Conservation (phyloP, 2,797 vertebrate species). For the Rhincodon typus region DNA sequence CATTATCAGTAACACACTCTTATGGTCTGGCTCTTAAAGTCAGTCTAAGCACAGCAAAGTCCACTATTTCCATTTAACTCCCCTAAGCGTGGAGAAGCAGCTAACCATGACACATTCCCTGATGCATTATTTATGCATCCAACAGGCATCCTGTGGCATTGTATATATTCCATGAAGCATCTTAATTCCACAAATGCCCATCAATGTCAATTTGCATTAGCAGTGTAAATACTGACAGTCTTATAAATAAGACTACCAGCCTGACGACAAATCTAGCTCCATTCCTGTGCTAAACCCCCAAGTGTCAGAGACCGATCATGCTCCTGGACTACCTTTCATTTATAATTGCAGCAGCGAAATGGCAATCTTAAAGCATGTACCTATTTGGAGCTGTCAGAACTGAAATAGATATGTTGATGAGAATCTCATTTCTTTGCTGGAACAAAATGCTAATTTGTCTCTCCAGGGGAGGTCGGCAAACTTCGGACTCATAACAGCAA, state of each 20-base stretch:
- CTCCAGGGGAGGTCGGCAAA: neutral
- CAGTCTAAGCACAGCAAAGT: neutral
- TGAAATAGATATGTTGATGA: constrained; percentile 29
- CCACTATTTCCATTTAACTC: neutral
- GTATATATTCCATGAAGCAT: constrained; percentile 9
- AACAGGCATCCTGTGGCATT: neutral
- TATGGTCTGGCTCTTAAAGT: neutral
- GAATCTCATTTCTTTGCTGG: neutral
- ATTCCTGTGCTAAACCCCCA: neutral
- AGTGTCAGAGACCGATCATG: neutral
- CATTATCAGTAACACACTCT: neutral
- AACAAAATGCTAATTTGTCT: constrained; percentile 19
- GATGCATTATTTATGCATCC: constrained; percentile 22
- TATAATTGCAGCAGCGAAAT: constrained; percentile 16
- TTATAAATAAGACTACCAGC: constrained; percentile 1
- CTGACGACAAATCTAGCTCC: neutral
- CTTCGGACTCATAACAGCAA: neutral
- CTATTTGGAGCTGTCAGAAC: neutral
- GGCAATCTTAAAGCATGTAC: neutral
- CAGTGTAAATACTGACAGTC: neutral
- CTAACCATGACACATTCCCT: neutral
- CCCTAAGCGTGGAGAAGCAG: neutral
- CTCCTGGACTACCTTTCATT: neutral
- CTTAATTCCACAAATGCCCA: constrained; percentile 24
- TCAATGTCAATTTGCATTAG: constrained; percentile 35